Conservation (phyloP, 2,113 vertebrate genomes). For the Pteruthius melanotis region DNA sequence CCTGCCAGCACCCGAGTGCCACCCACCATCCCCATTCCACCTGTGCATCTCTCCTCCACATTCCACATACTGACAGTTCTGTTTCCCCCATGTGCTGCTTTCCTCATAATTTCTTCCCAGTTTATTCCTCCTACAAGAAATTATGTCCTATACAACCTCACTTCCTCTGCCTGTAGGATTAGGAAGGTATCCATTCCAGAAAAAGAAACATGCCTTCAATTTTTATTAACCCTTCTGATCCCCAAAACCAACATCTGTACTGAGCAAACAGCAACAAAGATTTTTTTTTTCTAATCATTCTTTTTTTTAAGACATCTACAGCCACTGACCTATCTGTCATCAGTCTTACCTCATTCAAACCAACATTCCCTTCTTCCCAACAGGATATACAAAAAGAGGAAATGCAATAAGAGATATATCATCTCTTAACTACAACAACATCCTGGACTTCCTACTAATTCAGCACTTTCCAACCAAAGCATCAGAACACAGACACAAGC, state of each 20-base stretch:
- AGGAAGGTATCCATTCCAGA: not conserved
- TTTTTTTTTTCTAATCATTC: fast-evolving
- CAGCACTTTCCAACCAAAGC: not conserved
- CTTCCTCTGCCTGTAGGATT: not conserved
- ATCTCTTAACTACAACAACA: not conserved
- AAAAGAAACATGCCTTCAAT: not conserved
- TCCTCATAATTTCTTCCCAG: not conserved
- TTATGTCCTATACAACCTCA: not conserved
- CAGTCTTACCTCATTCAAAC: not conserved
- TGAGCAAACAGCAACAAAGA: not conserved
- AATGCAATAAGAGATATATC: not conserved
- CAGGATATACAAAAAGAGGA: not conserved
- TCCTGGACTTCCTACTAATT: not conserved
- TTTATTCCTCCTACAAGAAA: not conserved
- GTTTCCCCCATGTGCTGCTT: not conserved
- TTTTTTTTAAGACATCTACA: not conserved
- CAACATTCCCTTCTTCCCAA: not conserved
- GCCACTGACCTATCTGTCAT: not conserved
- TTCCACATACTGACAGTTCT: not conserved
- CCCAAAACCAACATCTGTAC: not conserved
- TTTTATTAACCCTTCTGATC: not conserved
- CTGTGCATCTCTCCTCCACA: not conserved
- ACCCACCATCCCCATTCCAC: not conserved
- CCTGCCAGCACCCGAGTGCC: not conserved
- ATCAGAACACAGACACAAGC: not conserved